Conservation (phyloP, 2,888 invertebrate genomes). For the Drepanosiphum platanoidis region DNA sequence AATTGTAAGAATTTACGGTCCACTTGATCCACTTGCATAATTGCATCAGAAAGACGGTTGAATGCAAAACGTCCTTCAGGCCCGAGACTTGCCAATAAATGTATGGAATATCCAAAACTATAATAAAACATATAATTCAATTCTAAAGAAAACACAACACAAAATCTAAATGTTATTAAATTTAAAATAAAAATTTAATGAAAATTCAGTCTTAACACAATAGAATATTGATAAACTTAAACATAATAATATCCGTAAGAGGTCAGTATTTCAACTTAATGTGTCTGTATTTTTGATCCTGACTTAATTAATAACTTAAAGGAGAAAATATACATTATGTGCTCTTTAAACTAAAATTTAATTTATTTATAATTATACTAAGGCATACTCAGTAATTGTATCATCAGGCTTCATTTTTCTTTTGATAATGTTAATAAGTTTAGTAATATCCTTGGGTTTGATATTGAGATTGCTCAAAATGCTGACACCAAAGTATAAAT, state of each 20-base stretch:
- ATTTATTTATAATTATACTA: not conserved
- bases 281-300: too few relatives aligned
- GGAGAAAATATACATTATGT: too few relatives aligned
- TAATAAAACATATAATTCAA: constrained; percentile 63
- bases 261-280: too few relatives aligned
- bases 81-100: constrained; percentile 80
- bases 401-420: constrained; percentile 60
- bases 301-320: too few relatives aligned
- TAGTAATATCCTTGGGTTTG: constrained; percentile 51
- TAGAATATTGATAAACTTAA: too few relatives aligned
- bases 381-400: constrained; percentile 48
- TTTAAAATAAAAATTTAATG: too few relatives aligned
- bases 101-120: constrained; percentile 86
- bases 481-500: constrained; percentile 38
- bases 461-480: constrained; percentile 36
- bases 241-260: too few relatives aligned
- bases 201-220: too few relatives aligned
- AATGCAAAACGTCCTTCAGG: constrained; percentile 74
- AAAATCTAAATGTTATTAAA: not conserved
- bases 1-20: constrained; percentile 89
- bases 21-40: constrained; percentile 95
- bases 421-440: constrained; percentile 56
- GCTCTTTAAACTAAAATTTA: too few relatives aligned
- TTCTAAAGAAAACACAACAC: not conserved
- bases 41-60: constrained; percentile 88